These are phyloP conservation scores for Coregonus suidteri DNA, from an alignment of 2,797 vertebrate species.

Conservation along the genomic window DNA sequence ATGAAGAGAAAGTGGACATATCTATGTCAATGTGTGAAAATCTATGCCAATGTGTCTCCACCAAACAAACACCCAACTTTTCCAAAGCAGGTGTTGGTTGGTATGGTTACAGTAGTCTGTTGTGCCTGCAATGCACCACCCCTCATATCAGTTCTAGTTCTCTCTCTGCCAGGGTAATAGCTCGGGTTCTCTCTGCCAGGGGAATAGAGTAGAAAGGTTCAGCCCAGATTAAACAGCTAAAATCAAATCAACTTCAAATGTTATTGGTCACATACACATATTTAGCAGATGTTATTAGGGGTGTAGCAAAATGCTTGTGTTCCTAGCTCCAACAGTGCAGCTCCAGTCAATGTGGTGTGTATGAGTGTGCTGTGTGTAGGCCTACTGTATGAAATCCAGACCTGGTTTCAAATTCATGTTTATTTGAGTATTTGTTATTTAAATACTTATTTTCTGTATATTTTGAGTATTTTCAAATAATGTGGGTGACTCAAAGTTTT, in stretches of 20 bases:
- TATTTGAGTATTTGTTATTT: no score
- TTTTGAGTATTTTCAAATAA: no score
- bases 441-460: no score
- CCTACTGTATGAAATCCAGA: neutral
- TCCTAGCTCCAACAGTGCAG: no score
- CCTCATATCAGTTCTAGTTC: conserved; percentile 20
- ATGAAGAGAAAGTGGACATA: neutral
- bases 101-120: neutral
- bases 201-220: neutral
- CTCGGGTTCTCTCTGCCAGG: conserved; percentile 26
- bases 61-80: neutral
- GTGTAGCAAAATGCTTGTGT: no score
- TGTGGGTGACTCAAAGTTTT: no score
- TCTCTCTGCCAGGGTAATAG: conserved; percentile 33
- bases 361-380: neutral
- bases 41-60: neutral
- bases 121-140: conserved; percentile 31
- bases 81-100: conserved; percentile 18
- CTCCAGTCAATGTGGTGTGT: no score
- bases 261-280: no score
- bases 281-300: no score
- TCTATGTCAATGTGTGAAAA: neutral
- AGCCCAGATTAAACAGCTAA: no score
- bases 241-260: no score
- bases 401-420: no score